A percentile compares a stretch with the other conserved stretches of the same genome.
Evolutionary conservation across 2,888 invertebrate genomes (phyloP).

Genomic region (Suillia variegata): DNA sequence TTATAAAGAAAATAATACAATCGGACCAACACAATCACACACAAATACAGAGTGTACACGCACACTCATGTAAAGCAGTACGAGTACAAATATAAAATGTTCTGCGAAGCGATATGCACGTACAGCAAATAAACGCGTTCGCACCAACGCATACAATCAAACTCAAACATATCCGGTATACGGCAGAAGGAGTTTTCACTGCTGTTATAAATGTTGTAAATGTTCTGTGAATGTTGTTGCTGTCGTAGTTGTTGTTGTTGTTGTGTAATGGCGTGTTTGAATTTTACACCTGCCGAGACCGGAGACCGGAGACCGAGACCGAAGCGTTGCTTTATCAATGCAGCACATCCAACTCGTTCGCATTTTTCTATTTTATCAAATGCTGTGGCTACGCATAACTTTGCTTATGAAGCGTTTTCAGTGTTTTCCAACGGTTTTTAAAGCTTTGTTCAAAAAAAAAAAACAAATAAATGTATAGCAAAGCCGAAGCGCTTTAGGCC

Average conservation of each 20-base stretch:
- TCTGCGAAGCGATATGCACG: not conserved
- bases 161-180: not conserved
- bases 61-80: not conserved
- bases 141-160: not conserved
- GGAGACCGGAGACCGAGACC: no score
- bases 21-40: not conserved
- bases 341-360: no score
- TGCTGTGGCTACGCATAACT: no score
- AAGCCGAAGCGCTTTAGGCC: no score
- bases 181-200: no score
- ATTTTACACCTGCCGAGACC: conserved; percentile 27
- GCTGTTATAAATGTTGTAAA: not conserved
- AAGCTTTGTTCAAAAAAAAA: no score
- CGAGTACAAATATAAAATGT: not conserved
- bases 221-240: not conserved
- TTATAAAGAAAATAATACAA: not conserved
- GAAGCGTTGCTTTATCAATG: no score
- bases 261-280: conserved; percentile 29
- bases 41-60: not conserved
- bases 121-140: not conserved
- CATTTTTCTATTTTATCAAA: no score
- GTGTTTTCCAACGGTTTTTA: no score
- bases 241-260: conserved; percentile 5
- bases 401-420: no score
- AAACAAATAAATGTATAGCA: no score